Base-by-base conservation (phyloP, 2,888 invertebrate genomes). In the Drosophila gaucha region DNA sequence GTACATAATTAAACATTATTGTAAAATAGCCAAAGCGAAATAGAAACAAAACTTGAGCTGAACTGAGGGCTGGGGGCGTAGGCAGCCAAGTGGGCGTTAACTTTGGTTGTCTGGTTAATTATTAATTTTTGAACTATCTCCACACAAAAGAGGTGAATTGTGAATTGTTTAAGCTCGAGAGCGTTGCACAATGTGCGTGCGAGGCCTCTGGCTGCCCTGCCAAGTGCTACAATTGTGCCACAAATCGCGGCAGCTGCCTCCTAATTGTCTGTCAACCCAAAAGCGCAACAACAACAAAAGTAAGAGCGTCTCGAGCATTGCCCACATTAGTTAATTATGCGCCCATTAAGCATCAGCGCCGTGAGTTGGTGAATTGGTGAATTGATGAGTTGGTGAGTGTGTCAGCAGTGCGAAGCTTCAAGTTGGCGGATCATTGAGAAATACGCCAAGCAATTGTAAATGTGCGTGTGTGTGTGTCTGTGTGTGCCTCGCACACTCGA, bases 251-350 rank as follows among this genome's bases (percentile, higher is more conserved):
- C 57, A 20, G 44, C 46, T 66, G 67, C 74, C 74, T 66, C 70
- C 70, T 66, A 74, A 80, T 74, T 78, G 65, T 87, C 55, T 78
- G 78, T 80, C 82, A 67, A 67, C 68, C 65, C 14, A 44, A 44
- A 44, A 57, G 50, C 28, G 63, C 51, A 44, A 28, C 43, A 46
- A 20, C 31, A n/a, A 30, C n/a, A n/a, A 52, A 49, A 60, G 55
- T 47, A 39, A 58, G 41, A 60, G 50, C 20, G 39, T 20, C 16
- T 20, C 10, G 28, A 69, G 44, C 36, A 54, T 75, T 70, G 76
- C 72, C 77, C 80, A 77, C 87, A 78, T 83, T 83, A 76, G 84
- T 86, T 84, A 88, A 88, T 84, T 84, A 84, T 83, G 84, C 84
- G 70, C 51, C 65, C 67, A 83, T 84, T 86, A 84, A 68, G 83